phyloP scores from a whole-genome alignment of 53 echinoderm and acorn worm genomes.

The Patiria pectinifera region DNA sequence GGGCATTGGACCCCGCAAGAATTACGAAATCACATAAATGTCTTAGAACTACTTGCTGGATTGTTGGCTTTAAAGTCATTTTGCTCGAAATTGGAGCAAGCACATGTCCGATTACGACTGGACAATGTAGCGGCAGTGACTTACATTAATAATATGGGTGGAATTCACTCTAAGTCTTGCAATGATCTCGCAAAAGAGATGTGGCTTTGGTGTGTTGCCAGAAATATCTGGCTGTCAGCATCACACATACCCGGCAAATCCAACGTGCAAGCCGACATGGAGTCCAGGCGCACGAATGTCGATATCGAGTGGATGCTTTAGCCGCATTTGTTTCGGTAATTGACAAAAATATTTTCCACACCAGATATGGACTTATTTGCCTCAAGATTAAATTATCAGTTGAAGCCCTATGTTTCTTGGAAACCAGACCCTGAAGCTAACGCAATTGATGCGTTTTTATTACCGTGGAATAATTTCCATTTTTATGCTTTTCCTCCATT shows the following conservation, averaged over 20 bases:
- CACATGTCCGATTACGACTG: background rate
- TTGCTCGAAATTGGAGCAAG: constrained; percentile 2
- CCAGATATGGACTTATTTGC: too few species aligned
- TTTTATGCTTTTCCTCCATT: too few species aligned
- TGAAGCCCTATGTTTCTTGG: too few species aligned
- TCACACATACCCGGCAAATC: constrained; percentile 54
- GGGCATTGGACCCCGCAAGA: constrained; percentile 14
- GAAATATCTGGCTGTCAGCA: constrained; percentile 11
- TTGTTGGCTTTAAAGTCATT: constrained; percentile 13
- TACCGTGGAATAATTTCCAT: too few species aligned
- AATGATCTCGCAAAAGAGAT: constrained; percentile 16
- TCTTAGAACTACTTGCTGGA: constrained; percentile 5
- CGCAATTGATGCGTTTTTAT: too few species aligned
- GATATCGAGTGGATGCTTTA: too few species aligned
- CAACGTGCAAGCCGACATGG: constrained; percentile 51
- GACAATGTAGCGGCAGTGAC: background rate
- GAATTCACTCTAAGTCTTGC: constrained; percentile 49
- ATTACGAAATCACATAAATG: background rate
- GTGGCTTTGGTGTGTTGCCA: constrained; percentile 25
- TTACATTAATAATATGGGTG: constrained; percentile 69
- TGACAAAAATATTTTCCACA: too few species aligned
- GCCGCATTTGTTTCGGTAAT: too few species aligned
- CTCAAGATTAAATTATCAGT: too few species aligned
- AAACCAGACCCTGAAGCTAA: too few species aligned
- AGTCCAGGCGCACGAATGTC: too few species aligned